Evolutionary conservation across 2,888 invertebrate species (phyloP).

Genomic region (Strigamia maritima): DNA sequence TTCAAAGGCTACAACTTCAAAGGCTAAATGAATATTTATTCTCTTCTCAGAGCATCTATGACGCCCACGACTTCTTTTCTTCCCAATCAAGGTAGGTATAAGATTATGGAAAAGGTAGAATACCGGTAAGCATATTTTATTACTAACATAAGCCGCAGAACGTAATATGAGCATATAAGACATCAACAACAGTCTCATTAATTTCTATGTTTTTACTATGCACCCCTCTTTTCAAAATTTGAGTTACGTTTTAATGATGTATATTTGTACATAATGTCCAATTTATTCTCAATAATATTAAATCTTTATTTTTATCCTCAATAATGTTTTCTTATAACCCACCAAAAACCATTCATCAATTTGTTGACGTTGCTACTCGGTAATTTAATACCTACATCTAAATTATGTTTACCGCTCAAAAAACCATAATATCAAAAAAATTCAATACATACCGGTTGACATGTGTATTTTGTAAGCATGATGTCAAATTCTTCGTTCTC

Average conservation of each 20-base stretch:
- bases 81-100: not conserved
- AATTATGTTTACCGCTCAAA: not conserved
- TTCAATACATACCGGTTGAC: slow-evolving; percentile 44
- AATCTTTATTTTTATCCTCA: no score
- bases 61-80: not conserved
- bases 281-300: not conserved
- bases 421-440: not conserved
- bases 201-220: not conserved
- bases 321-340: not conserved
- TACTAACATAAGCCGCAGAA: slow-evolving; percentile 30
- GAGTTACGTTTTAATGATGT: not conserved
- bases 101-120: not conserved
- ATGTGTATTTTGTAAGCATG: slow-evolving; percentile 45
- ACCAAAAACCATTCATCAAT: not conserved
- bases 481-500: slow-evolving; percentile 45
- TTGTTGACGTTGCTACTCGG: not conserved
- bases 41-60: not conserved
- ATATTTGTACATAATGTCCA: not conserved
- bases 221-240: not conserved
- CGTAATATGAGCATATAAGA: not conserved
- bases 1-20: not conserved
- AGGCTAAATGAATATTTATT: not conserved
- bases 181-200: slow-evolving; percentile 1
- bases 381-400: not conserved
- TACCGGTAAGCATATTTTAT: not conserved